phyloP scores from a whole-genome alignment of 2,888 invertebrate genomes.

The Leptopterna dolabrata region DNA sequence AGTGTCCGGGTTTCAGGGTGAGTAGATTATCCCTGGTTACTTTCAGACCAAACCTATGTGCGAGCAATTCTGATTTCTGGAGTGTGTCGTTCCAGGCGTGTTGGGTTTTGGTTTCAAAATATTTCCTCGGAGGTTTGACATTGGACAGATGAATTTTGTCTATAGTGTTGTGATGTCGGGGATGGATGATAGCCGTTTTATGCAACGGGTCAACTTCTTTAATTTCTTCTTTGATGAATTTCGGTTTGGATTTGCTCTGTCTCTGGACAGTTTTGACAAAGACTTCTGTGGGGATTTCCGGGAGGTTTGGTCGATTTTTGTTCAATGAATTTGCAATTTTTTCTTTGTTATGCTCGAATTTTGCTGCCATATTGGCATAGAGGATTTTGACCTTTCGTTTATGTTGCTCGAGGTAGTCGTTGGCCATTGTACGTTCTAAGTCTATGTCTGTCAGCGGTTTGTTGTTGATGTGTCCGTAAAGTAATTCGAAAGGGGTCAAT shows the following conservation, averaged over 20 bases:
- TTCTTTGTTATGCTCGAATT: too few species aligned
- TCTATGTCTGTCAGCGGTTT: neutral
- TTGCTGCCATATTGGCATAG: neutral
- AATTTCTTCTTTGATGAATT: conserved; percentile 29
- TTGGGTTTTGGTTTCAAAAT: neutral
- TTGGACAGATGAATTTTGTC: conserved; percentile 37
- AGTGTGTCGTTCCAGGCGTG: neutral
- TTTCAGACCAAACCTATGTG: neutral
- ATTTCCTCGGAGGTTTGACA: conserved; percentile 44
- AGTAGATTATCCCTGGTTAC: neutral
- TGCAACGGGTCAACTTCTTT: neutral
- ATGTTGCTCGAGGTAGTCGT: neutral
- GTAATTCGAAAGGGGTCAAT: too few species aligned
- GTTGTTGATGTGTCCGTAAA: conserved; percentile 20
- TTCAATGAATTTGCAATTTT: too few species aligned
- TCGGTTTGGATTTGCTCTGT: conserved; percentile 10
- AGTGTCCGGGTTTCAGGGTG: neutral
- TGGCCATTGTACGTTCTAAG: too few species aligned
- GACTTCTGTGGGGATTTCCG: neutral
- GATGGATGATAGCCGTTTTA: conserved; percentile 30
- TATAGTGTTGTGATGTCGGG: conserved; percentile 29
- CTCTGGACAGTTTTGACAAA: too few species aligned
- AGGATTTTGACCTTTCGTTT: neutral
- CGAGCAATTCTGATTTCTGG: neutral
- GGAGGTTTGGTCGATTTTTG: too few species aligned